These are phyloP conservation scores for Agrochola litura DNA, from an alignment of 2,888 invertebrate genomes.

Conservation along the genomic window DNA sequence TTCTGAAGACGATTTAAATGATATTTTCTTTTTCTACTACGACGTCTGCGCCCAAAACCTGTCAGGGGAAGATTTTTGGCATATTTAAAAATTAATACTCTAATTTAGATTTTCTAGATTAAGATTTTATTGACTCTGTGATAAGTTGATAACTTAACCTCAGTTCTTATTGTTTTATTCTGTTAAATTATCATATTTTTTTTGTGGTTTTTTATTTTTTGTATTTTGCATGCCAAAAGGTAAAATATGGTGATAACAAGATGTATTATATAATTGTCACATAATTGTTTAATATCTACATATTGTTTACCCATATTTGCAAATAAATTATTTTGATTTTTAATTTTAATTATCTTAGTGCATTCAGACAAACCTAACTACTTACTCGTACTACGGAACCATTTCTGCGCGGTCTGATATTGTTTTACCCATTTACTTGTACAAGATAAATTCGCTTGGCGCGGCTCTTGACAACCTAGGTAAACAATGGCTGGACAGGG, in stretches of 20 bases:
- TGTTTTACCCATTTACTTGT: not conserved
- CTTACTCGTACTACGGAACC: conserved; percentile 26
- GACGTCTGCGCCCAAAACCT: no score
- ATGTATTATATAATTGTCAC: no score
- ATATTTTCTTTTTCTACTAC: no score
- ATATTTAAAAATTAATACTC: not conserved
- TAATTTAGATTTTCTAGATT: not conserved
- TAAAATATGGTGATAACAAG: not conserved
- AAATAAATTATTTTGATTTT: not conserved
- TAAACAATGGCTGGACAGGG: conserved; percentile 52
- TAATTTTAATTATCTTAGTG: no score
- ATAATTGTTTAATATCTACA: not conserved
- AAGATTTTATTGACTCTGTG: not conserved
- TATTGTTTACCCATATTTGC: not conserved
- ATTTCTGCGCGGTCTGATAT: no score
- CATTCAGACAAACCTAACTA: not conserved
- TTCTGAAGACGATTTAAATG: not conserved
- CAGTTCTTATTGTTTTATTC: not conserved
- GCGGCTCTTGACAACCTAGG: conserved; percentile 35
- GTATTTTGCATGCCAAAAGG: not conserved
- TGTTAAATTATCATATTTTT: no score
- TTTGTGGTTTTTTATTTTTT: no score
- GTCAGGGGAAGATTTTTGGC: not conserved
- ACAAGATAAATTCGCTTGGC: conserved; percentile 57
- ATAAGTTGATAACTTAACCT: not conserved